Evolutionary conservation across 2,888 invertebrate genomes (phyloP).

Genomic region (Dione juno): DNA sequence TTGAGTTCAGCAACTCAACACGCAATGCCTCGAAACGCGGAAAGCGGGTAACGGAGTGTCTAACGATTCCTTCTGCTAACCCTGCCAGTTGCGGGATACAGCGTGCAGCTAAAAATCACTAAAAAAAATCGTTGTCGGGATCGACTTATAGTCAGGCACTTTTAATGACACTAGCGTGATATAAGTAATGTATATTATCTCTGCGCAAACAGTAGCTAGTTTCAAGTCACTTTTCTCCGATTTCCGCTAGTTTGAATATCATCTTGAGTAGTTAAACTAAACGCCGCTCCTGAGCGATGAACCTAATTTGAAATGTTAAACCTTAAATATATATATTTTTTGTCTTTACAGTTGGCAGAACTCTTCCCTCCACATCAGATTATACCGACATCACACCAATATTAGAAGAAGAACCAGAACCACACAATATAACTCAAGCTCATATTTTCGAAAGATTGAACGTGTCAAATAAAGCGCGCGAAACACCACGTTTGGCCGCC

Average conservation of each 20-base stretch:
- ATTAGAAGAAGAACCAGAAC: constrained; percentile 66
- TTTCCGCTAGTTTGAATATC: no score
- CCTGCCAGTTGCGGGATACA: not conserved
- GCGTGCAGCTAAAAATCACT: no score
- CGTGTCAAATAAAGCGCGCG: constrained; percentile 51
- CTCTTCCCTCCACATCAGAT: constrained; percentile 61
- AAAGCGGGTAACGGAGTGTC: not conserved
- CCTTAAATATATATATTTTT: not conserved
- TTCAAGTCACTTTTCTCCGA: no score
- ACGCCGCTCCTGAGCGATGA: no score
- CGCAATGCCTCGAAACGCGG: not conserved
- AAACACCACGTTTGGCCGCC: constrained; percentile 50
- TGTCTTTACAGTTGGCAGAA: constrained; percentile 59
- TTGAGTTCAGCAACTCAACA: not conserved
- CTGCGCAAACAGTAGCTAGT: no score
- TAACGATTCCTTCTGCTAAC: not conserved
- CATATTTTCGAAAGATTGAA: constrained; percentile 58
- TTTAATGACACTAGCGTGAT: no score
- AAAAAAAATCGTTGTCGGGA: not conserved
- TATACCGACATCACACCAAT: constrained; percentile 71
- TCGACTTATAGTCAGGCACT: no score
- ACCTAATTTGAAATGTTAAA: no score
- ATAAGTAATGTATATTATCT: no score
- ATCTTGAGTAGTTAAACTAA: no score
- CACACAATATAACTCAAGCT: constrained; percentile 67